phyloP scores from a whole-genome alignment of 2,888 invertebrate species.

The Epiblema foenella region DNA sequence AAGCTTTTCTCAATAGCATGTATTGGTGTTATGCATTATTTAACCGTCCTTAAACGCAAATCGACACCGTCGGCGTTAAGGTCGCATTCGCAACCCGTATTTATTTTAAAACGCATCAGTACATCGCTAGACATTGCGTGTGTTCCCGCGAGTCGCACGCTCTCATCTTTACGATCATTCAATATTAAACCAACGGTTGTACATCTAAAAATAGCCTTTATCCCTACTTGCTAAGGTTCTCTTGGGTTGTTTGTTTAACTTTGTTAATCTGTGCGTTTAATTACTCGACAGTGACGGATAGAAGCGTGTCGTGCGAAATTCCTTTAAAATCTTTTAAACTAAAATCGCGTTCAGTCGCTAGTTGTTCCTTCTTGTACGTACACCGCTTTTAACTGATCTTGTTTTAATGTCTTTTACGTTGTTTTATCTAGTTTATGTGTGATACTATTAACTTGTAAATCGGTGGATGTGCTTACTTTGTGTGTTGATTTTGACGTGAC shows the following conservation, averaged over 20 bases:
- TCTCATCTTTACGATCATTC: conserved; percentile 55
- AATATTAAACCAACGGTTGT: conserved; percentile 39
- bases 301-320: conserved; percentile 75
- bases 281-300: conserved; percentile 74
- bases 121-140: conserved; percentile 70
- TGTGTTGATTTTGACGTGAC: conserved; percentile 37
- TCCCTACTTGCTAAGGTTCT: conserved; percentile 50
- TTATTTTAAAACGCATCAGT: conserved; percentile 65
- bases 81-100: conserved; percentile 50
- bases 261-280: conserved; percentile 59
- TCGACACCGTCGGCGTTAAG: conserved; percentile 68
- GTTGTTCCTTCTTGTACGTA: conserved; percentile 53
- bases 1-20: not conserved
- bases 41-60: conserved; percentile 55
- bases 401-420: conserved; percentile 9
- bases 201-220: conserved; percentile 51
- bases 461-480: conserved; percentile 31
- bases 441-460: conserved; percentile 27
- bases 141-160: conserved; percentile 66
- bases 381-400: conserved; percentile 16
- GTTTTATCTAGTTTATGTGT: conserved; percentile 20
- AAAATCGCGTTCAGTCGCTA: conserved; percentile 57
- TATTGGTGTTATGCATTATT: conserved; percentile 9
- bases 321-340: conserved; percentile 70
- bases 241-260: conserved; percentile 47